These are phyloP conservation scores for Kryptolebias ocellatus DNA, from an alignment of 2,797 vertebrate species.

Conservation along the genomic window DNA sequence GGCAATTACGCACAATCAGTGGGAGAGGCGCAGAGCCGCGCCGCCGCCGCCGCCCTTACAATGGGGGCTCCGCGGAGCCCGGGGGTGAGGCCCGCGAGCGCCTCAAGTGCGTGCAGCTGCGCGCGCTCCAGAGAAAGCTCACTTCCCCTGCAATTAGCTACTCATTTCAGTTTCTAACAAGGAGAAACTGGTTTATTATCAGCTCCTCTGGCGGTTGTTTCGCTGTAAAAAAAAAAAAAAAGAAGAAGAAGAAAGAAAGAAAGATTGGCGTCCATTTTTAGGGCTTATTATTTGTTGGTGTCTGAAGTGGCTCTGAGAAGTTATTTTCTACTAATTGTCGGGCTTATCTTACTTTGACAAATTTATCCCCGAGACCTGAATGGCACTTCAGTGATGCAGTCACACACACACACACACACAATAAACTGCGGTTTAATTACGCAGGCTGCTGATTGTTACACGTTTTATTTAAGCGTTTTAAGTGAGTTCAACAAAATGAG, in stretches of 20 bases:
- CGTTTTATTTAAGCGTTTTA: slow-evolving; percentile 42
- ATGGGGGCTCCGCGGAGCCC: slow-evolving; percentile 88
- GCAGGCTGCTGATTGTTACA: slow-evolving; percentile 40
- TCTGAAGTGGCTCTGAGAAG: slow-evolving; percentile 80
- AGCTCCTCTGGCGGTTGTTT: slow-evolving; percentile 86
- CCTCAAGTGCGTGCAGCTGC: slow-evolving; percentile 99
- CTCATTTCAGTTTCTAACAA: slow-evolving; percentile 89
- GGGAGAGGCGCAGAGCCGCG: slow-evolving; percentile 90
- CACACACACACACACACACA: slow-evolving; percentile 37
- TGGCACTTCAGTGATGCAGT: slow-evolving; percentile 63
- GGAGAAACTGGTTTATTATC: slow-evolving; percentile 88
- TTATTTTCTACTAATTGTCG: slow-evolving; percentile 82
- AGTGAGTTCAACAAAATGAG: slow-evolving; percentile 27
- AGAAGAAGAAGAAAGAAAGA: slow-evolving; percentile 12
- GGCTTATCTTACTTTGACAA: slow-evolving; percentile 79
- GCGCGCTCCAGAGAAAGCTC: slow-evolving; percentile 88
- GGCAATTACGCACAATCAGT: slow-evolving; percentile 98
- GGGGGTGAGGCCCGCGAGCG: slow-evolving; percentile 84
- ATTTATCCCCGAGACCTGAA: slow-evolving; percentile 65
- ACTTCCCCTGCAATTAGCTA: slow-evolving; percentile 95
- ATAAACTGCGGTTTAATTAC: slow-evolving; percentile 64
- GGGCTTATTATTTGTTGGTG: slow-evolving; percentile 76
- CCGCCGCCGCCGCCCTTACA: slow-evolving; percentile 79
- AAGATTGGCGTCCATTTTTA: slow-evolving; percentile 64
- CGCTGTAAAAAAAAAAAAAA: slow-evolving; percentile 22